These are phyloP conservation scores for Lepidocyrtinus sp. DNA, from an alignment of 2,888 invertebrate genomes.

Conservation along the genomic window DNA sequence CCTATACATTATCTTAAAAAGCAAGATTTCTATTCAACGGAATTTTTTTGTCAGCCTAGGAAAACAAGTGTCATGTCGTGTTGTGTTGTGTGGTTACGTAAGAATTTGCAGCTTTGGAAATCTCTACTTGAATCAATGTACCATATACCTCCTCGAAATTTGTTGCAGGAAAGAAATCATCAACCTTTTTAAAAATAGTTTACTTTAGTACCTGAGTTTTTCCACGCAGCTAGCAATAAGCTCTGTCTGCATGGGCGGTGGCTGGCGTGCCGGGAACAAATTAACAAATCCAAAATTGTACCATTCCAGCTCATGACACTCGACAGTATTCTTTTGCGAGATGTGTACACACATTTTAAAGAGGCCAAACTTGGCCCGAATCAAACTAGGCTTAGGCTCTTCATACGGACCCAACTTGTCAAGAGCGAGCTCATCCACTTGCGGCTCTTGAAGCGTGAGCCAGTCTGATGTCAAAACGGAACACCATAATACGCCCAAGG, in stretches of 20 bases:
- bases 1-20: no score
- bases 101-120: no score
- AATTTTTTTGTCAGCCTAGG: no score
- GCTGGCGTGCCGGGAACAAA: constrained; percentile 45
- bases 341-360: constrained; percentile 66
- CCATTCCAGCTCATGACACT: constrained; percentile 67
- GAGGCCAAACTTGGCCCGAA: constrained; percentile 66
- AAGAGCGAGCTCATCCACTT: constrained; percentile 65
- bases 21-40: no score
- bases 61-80: background rate
- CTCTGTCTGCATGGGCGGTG: constrained; percentile 55
- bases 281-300: constrained; percentile 64
- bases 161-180: no score
- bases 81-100: background rate
- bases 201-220: constrained; percentile 62
- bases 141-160: no score
- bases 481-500: constrained; percentile 64
- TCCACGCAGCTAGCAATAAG: constrained; percentile 67
- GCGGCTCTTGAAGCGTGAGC: constrained; percentile 67
- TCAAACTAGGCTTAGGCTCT: constrained; percentile 64
- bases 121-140: no score
- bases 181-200: no score
- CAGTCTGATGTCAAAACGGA: constrained; percentile 67
- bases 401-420: constrained; percentile 68
- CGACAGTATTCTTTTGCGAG: constrained; percentile 45